These are phyloP conservation scores for Cichlasoma orientale DNA, from an alignment of 2,797 vertebrate genomes.

Conservation along the genomic window DNA sequence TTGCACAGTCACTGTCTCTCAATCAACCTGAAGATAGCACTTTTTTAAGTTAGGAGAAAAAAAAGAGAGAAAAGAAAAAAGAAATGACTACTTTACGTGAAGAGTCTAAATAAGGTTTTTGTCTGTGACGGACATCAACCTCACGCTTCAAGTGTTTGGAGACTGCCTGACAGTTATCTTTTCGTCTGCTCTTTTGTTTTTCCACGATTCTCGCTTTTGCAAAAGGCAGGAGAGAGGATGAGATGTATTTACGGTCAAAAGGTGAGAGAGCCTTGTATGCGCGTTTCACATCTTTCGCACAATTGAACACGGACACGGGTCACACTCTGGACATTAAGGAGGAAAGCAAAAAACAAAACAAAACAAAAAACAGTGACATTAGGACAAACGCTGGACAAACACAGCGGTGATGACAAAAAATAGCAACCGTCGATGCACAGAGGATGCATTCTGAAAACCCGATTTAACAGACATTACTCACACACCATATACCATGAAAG, in stretches of 20 bases:
- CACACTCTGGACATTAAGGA: conserved; percentile 64
- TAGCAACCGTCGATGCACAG: conserved; percentile 50
- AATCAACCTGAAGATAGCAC: conserved; percentile 69
- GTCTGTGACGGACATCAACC: conserved; percentile 69
- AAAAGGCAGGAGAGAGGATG: conserved; percentile 43
- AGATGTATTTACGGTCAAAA: conserved; percentile 69
- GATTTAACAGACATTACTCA: conserved; percentile 68
- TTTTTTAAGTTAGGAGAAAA: conserved; percentile 53
- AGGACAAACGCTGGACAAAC: conserved; percentile 59
- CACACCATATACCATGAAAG: conserved; percentile 58
- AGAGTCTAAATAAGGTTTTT: conserved; percentile 63
- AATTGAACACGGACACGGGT: conserved; percentile 70
- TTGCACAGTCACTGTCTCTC: conserved; percentile 72
- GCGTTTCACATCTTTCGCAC: conserved; percentile 76
- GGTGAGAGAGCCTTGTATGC: conserved; percentile 65
- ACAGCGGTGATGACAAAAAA: conserved; percentile 20
- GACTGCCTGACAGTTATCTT: conserved; percentile 71
- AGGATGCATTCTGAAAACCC: conserved; percentile 52
- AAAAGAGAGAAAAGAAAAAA: conserved; percentile 30
- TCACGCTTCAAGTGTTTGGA: conserved; percentile 69
- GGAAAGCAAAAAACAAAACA: conserved; percentile 14
- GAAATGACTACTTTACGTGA: conserved; percentile 57
- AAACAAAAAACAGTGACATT: conserved; percentile 48
- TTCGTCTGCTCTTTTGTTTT: conserved; percentile 70
- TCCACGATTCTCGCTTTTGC: conserved; percentile 54